Percentiles rank a stretch among this genome's conserved stretches.
Conservation (phyloP, 2,113 vertebrate genomes). For the Phainopepla nitens region DNA sequence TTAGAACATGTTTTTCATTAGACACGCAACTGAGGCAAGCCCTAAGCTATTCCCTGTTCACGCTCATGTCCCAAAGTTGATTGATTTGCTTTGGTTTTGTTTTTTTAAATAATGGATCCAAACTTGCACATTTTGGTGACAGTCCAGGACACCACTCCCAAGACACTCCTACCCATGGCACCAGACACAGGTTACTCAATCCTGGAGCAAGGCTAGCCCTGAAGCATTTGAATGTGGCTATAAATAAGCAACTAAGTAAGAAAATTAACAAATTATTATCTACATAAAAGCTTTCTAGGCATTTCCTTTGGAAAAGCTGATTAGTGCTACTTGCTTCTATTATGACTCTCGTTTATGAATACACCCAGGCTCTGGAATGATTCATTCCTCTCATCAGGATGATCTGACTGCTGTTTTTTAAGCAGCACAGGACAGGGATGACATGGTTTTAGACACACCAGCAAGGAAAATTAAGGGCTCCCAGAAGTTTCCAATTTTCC, state of each 20-base stretch:
- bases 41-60: not conserved
- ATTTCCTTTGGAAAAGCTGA: conserved; percentile 57
- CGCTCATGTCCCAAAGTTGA: not conserved
- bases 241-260: conserved; percentile 32
- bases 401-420: not conserved
- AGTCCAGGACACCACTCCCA: not conserved
- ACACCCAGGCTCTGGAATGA: not conserved
- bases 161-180: not conserved
- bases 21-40: not conserved
- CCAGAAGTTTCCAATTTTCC: not conserved
- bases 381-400: not conserved
- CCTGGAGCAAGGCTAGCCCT: not conserved
- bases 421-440: not conserved
- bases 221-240: conserved; percentile 5
- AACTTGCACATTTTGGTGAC: not conserved
- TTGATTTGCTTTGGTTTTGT: not conserved
- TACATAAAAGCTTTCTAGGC: conserved; percentile 47
- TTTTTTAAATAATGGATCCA: not conserved
- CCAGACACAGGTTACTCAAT: not conserved
- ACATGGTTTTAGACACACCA: not conserved
- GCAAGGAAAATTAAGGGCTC: not conserved
- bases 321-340: conserved; percentile 46
- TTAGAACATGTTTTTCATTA: not conserved
- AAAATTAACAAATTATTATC: conserved; percentile 26
- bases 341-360: not conserved